These are phyloP conservation scores for Pseudochaenichthys georgianus DNA, from an alignment of 2,797 vertebrate genomes.

Conservation along the genomic window DNA sequence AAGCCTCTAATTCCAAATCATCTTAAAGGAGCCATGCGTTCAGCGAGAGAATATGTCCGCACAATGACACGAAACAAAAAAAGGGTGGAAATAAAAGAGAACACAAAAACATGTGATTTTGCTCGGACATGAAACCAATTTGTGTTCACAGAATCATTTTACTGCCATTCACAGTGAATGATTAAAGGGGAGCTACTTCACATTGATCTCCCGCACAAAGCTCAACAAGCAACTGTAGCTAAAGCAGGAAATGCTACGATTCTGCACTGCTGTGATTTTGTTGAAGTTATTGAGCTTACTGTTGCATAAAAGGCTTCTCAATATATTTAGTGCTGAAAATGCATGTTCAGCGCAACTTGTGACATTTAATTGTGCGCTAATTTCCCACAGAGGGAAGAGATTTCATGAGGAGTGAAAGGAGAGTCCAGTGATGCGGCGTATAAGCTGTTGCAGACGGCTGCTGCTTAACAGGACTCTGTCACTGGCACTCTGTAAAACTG, in stretches of 20 bases:
- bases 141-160: conserved; percentile 72
- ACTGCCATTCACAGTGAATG: conserved; percentile 65
- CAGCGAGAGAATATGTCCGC: conserved; percentile 66
- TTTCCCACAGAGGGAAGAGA: conserved; percentile 38
- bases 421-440: conserved; percentile 44
- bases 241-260: conserved; percentile 54
- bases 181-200: conserved; percentile 72
- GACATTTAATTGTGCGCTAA: conserved; percentile 44
- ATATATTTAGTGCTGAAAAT: conserved; percentile 20
- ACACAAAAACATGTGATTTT: conserved; percentile 74
- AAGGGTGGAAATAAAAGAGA: conserved; percentile 50
- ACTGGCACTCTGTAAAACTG: conserved; percentile 80
- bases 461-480: conserved; percentile 78
- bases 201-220: conserved; percentile 72
- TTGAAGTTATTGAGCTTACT: conserved; percentile 25
- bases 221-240: conserved; percentile 50
- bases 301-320: conserved; percentile 6
- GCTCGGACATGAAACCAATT: conserved; percentile 75
- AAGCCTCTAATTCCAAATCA: conserved; percentile 84
- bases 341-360: conserved; percentile 25
- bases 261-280: conserved; percentile 19
- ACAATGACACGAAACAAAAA: conserved; percentile 56
- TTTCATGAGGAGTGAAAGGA: conserved; percentile 20
- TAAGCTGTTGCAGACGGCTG: conserved; percentile 65
- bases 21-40: conserved; percentile 75